phyloP scores from a whole-genome alignment of 2,888 invertebrate species.

The Diarsia mendica region DNA sequence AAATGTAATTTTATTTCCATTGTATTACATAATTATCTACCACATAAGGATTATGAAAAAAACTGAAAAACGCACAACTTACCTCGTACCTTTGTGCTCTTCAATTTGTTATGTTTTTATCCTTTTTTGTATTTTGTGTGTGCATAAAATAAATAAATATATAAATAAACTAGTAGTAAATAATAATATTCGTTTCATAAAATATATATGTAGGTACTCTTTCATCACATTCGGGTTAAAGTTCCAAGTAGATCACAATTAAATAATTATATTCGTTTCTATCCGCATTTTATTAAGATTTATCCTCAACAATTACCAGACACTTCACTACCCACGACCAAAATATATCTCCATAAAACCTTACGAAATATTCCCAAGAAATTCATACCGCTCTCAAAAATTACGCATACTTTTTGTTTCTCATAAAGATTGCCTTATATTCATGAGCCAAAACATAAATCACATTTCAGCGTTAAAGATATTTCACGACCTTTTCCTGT shows the following conservation, averaged over 20 bases:
- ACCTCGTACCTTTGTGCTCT: too few species aligned
- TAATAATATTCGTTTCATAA: neutral
- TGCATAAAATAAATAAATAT: too few species aligned
- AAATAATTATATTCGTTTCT: neutral
- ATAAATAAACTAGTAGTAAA: neutral
- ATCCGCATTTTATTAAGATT: neutral
- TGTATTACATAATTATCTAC: neutral
- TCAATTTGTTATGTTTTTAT: too few species aligned
- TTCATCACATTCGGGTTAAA: neutral
- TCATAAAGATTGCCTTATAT: conserved; percentile 37
- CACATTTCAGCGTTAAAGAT: conserved; percentile 36
- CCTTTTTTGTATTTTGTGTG: too few species aligned
- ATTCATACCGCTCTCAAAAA: conserved; percentile 33
- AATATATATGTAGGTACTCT: neutral
- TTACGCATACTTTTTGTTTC: conserved; percentile 32
- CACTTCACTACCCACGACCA: neutral
- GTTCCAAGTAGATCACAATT: neutral
- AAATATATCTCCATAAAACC: neutral
- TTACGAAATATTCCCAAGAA: conserved; percentile 12
- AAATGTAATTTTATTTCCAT: neutral
- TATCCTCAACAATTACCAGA: neutral
- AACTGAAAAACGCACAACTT: neutral
- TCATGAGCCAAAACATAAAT: conserved; percentile 44
- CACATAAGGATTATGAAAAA: neutral
- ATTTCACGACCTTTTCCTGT: conserved; percentile 8